Evolutionary conservation across 2,797 vertebrate species (phyloP), one percentile per base, ranked within the genome.

Genomic region (Pangasius krempfi): DNA sequence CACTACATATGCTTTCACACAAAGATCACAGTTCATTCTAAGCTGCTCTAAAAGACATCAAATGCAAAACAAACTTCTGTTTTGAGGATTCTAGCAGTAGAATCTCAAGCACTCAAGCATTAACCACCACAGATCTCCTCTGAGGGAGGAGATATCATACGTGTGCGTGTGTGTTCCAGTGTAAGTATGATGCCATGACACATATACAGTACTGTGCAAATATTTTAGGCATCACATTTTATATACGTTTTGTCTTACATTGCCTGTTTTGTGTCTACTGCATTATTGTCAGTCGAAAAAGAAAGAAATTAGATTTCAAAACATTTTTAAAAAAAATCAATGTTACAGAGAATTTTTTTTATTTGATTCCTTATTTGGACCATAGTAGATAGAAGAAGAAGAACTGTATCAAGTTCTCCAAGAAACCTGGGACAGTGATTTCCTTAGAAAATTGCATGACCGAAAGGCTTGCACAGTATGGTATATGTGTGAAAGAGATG

Each of bases 81-180:
- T 37, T 64, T 62, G 25, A 90, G 81, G 75, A 87, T 62, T 75
- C 25, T 76, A 87, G 6, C 44, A 44, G 1, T 44, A 44, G 44
- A 44, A 44, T 44, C 44, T 44, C 44, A 44, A 44, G 44, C 68
- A 85, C 86, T 86, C 76, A n/a, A 78, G 92, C 73, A 82, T 44
- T 86, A 86, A 52, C 33, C 18, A 58, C 10, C n/a, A 54, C 37
- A 50, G 40, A 60, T 58, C 50, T 62, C 56, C 52, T 44, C 37
- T 82, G 56, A 80, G 16, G 79, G 93, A 90, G 86, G 80, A 90
- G 93, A 88, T 93, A 85, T 85, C 80, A n/a, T 76, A 90, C 92
- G 89, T 92, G 92, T 91, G 85, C 64, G 30, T 81, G 58, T 87
- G 87, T 64, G 84, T 86, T 16, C 10, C 40, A 16, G 80, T 73